Percentiles rank a stretch among this genome's conserved stretches.
Conservation (phyloP, 2,797 vertebrate species). For the Podarcis lilfordi region DNA sequence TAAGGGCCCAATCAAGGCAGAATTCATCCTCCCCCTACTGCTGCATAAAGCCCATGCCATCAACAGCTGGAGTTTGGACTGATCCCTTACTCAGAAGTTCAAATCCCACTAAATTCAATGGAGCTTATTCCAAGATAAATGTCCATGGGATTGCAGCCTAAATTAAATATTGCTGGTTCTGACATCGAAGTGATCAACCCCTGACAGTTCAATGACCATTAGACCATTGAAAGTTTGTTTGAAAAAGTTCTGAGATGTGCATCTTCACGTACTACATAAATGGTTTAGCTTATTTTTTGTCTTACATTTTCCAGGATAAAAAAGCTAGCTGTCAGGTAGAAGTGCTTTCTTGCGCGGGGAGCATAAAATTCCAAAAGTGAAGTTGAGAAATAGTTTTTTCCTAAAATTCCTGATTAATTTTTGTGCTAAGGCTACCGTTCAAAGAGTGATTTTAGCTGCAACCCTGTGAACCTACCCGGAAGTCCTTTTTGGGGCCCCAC, state of each 20-base stretch:
- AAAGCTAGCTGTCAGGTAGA: not conserved
- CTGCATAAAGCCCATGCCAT: too few species aligned
- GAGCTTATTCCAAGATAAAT: not conserved
- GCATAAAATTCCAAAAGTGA: not conserved
- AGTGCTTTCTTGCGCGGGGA: not conserved
- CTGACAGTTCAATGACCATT: not conserved
- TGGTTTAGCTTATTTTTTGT: not conserved
- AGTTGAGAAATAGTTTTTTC: too few species aligned
- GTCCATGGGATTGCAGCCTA: not conserved
- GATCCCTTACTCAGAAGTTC: not conserved
- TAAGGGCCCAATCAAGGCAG: not conserved
- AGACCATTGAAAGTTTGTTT: not conserved
- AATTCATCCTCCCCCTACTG: too few species aligned
- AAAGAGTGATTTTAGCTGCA: not conserved
- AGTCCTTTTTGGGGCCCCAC: too few species aligned
- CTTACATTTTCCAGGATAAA: not conserved
- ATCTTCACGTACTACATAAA: not conserved
- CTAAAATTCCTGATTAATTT: not conserved
- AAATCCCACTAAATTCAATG: not conserved
- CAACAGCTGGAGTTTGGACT: too few species aligned
- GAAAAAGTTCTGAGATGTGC: not conserved
- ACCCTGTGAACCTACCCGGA: not conserved
- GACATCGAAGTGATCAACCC: conserved; percentile 49
- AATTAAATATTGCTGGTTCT: conserved; percentile 40
- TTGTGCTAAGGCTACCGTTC: not conserved